Conservation (phyloP, 2,113 vertebrate species). For the Cinclus cinclus region DNA sequence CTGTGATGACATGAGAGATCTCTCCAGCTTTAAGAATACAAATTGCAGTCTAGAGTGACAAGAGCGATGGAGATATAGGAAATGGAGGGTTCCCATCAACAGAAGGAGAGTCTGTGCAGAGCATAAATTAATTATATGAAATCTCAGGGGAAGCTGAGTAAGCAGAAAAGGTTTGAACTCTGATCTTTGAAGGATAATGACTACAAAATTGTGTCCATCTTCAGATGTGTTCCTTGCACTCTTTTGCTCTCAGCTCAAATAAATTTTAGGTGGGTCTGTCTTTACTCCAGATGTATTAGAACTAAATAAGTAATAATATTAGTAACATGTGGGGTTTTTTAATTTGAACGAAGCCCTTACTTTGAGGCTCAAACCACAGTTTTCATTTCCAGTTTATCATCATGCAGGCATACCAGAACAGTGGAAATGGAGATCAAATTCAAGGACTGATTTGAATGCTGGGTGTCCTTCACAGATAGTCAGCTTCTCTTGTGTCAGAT, state of each 20-base stretch:
- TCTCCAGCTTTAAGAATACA: background rate
- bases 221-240: background rate
- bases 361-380: background rate
- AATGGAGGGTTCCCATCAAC: background rate
- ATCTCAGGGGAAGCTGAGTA: background rate
- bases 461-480: background rate
- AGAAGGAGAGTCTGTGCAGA: background rate
- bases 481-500: background rate
- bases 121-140: background rate
- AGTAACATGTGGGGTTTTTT: fast-evolving
- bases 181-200: background rate
- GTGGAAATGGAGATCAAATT: background rate
- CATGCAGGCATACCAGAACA: background rate
- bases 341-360: background rate
- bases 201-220: background rate
- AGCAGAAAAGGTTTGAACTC: background rate
- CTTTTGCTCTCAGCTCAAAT: background rate
- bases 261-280: background rate
- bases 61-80: background rate
- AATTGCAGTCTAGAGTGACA: background rate
- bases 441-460: background rate
- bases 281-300: background rate
- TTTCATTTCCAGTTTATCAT: background rate
- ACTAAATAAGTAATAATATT: background rate
- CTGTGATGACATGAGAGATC: background rate